phyloP scores from a whole-genome alignment of 2,797 vertebrate species.

The Halcyon chelicuti region DNA sequence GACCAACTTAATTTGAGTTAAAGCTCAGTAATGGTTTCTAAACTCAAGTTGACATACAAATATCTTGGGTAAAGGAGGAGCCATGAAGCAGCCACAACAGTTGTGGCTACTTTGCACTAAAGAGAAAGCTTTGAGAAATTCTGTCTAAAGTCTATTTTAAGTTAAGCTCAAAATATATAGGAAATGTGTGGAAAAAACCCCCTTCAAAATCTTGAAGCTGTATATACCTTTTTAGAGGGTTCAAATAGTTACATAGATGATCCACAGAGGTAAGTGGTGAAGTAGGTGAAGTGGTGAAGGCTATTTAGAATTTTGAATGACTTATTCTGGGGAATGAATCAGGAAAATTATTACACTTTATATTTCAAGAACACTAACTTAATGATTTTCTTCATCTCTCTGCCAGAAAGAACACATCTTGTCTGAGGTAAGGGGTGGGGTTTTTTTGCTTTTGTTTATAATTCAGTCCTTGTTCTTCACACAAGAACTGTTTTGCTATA shows the following conservation, averaged over 20 bases:
- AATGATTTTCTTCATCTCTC: not conserved
- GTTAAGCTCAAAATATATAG: not conserved
- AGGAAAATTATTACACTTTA: not conserved
- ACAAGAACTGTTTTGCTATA: constrained; percentile 25
- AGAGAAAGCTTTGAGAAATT: not conserved
- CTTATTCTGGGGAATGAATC: not conserved
- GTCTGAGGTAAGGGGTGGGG: not conserved
- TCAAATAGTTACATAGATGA: not conserved
- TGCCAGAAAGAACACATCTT: not conserved
- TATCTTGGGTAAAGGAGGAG: not conserved
- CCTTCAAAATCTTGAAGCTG: not conserved
- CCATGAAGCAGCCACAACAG: not conserved
- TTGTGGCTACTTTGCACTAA: not conserved
- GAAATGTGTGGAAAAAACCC: not conserved
- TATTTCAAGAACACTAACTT: not conserved
- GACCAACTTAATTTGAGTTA: not conserved
- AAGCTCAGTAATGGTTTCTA: not conserved
- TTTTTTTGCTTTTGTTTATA: not conserved
- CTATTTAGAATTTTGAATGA: not conserved
- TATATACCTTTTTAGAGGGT: not conserved
- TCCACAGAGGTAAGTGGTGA: not conserved
- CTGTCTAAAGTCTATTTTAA: not conserved
- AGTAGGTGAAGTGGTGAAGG: too few species aligned
- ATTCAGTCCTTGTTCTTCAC: constrained; percentile 32
- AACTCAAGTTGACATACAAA: not conserved